Evolutionary conservation across 2,797 vertebrate genomes (phyloP), one percentile per base, ranked within the genome.

Genomic region (Falco concolor): DNA sequence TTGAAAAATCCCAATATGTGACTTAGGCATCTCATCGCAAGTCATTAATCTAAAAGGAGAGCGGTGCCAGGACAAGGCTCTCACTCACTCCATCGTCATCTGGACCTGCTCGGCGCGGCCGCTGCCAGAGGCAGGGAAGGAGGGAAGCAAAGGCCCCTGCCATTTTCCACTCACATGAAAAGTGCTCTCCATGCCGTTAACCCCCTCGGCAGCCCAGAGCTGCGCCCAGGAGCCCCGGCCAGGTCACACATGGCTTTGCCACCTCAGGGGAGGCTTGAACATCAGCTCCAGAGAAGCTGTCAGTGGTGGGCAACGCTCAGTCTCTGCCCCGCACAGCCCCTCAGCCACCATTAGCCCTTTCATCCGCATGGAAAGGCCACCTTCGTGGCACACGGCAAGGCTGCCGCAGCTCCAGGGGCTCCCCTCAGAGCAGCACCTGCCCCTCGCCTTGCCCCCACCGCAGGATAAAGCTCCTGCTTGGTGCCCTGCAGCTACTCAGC

Each of bases 1-100:
- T 8, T 83, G 94, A 90, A 95, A 96, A 96, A 96, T 90, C 95
- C 95, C 94, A 70, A 84, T 91, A 47, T 94, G 96, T 89, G 96
- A 95, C 96, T 50, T 40, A 86, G 94, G 93, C 94, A 92, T 96
- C 95, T 95, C 91, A 74, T 96, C 18, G 1, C 96, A 96, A 89
- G 88, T 94, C 96, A 94, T 96, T 73, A 96, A 96, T 96, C 96
- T 96, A 16, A 21, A 9, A 22, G 63, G 80, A 87, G 90, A 6
- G n/a, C 7, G 6, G 89, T 95, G 96, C 96, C 96, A 97, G 94
- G 87, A 96, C 94, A 73, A 79, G 93, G 82, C 23, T 95, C 95
- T 81, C 93, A 72, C 92, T 94, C 89, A 56, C 87, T 91, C 93
- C 82, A 60, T 73, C 84, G 40, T 91, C 96, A 95, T 32, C 87